Evolutionary conservation across 2,797 vertebrate genomes (phyloP), one percentile per base, ranked within the genome.

Genomic region (Lagocephalus sceleratus): DNA sequence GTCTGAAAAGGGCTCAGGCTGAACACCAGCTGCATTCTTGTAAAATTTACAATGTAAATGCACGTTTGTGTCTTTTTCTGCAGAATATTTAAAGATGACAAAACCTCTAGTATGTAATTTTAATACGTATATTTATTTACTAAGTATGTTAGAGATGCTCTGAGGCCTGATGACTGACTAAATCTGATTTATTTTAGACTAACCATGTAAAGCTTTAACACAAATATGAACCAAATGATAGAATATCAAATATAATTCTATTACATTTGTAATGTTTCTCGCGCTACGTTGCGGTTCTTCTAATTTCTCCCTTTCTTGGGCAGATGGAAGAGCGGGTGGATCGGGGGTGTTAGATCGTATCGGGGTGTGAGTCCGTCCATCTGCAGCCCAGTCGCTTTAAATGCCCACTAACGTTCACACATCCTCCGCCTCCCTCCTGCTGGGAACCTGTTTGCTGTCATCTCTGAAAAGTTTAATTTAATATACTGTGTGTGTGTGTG

Each of bases 341-440:
- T 62, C 48, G 54, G 53, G 45, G 48, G 62, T 70, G 70, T 73
- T 51, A 38, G 45, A 42, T 68, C 6, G 3, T 73, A 53, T 57
- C 75, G 71, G 72, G 52, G 70, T 77, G 60, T 75, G 57, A 58
- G 54, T 46, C 47, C 60, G 43, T 54, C 29, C 20, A 48, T 68
- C 55, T 70, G 64, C 63, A 70, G 78, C 75, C 84, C 56, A 67
- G 71, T 82, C 59, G 60, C 66, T 73, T 67, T 14, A 55, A 71
- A 52, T 72, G 55, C 65, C 63, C 62, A 45, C 60, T 32, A 57
- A 38, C 58, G 77, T 81, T 82, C 71, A 71, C 81, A 73, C 68
- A 70, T 68, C 50, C 63, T 69, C 57, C 57, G 29, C 74, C 66
- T 61, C 40, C n/a, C 53, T 63, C 58, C 20, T 68, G 69, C 19